Base-by-base conservation (phyloP, 2,797 vertebrate species). In the Bovichtus diacanthus region DNA sequence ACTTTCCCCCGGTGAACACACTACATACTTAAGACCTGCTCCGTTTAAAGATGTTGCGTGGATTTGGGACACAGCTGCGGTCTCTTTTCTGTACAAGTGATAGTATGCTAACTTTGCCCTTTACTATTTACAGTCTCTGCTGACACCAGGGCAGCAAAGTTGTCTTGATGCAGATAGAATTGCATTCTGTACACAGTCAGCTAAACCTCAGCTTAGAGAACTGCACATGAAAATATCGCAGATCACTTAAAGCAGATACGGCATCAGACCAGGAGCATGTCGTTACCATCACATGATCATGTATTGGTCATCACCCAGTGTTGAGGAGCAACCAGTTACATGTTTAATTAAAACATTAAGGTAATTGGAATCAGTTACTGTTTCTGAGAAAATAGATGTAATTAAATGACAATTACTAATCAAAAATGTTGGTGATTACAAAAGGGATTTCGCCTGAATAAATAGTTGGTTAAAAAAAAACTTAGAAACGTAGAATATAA, bases 61-160 rank as follows among this genome's bases (percentile, higher is more conserved):
- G 53, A 44, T 74, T 50, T 39, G 6, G 23, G 27, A 56, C 55
- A 50, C 63, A 69, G n/a, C 21, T 51, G 27, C 41, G 58, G 51
- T 29, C 38, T 27, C 16, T 36, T 70, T 60, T 49, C 47, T 59
- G 34, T 65, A 47, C 11, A 61, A 19, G 43, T 39, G 6, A 38
- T 23, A 10, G 51, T 44, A 46, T 55, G 25, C 39, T 64, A 29
- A 60, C 63, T 34, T 50, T 55, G 25, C 49, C 31, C 36, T 31
- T 41, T 16, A 49, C 46, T 16, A 34, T 55, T 70, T 34, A 31
- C 49, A 60, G 47, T 43, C 7, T 43, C 4, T 21, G 27, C 25
- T 54, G 53, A 39, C 39, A 36, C 8, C 25, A 50, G 55, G 27
- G 21, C 8, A 34, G 31, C 39, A 12, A 34, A 39, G 8, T 51